Percentiles rank a stretch among this genome's conserved stretches.
phyloP scores from a whole-genome alignment of 2,888 invertebrate species.

The Pachliopta kotzebuea region DNA sequence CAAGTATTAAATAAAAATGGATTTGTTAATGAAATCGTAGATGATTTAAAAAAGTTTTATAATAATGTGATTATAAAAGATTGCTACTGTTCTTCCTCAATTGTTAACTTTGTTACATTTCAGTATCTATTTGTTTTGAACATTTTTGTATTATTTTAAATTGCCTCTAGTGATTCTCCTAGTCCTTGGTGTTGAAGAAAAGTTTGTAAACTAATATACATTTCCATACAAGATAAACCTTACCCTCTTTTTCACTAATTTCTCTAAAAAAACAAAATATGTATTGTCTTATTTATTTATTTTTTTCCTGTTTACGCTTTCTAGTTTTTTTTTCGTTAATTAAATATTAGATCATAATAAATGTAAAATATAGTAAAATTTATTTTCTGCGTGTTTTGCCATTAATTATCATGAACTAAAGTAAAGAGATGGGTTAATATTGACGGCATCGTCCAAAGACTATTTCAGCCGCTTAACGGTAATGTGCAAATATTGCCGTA shows the following conservation, averaged over 20 bases:
- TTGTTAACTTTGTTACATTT: constrained; percentile 2
- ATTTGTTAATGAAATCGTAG: constrained; percentile 36
- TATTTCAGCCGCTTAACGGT: no score
- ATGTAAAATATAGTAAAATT: no score
- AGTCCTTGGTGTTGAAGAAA: background rate
- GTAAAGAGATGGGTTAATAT: no score
- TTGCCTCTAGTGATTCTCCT: background rate
- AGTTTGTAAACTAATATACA: background rate
- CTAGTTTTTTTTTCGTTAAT: no score
- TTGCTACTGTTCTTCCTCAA: constrained; percentile 40
- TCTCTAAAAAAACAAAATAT: background rate
- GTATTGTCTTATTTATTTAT: no score
- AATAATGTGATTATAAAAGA: constrained; percentile 40
- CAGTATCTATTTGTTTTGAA: background rate
- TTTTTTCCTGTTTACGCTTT: no score
- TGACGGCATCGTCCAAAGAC: no score
- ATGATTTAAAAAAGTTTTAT: constrained; percentile 40
- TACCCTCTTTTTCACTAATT: background rate
- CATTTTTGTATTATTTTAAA: background rate
- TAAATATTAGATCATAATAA: no score
- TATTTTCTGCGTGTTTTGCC: no score
- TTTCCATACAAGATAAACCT: background rate
- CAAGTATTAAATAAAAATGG: constrained; percentile 34
- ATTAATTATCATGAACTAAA: no score
- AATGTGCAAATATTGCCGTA: no score